These are phyloP conservation scores for Mesochorus sp. DNA, from an alignment of 2,888 invertebrate genomes.

Conservation along the genomic window DNA sequence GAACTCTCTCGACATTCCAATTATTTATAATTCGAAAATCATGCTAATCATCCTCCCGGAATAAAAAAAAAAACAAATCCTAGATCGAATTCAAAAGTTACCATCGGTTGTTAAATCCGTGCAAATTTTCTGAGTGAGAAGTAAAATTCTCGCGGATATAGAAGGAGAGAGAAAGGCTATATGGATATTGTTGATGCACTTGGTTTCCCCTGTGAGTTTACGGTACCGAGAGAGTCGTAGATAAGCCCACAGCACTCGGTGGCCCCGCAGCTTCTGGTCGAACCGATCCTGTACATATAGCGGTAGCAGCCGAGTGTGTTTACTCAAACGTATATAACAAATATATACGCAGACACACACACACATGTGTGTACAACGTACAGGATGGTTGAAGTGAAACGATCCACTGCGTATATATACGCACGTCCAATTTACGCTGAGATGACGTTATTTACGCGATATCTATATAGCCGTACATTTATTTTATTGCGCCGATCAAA, in stretches of 20 bases:
- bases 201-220: constrained; percentile 48
- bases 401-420: constrained; percentile 22
- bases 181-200: constrained; percentile 44
- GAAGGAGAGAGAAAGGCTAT: constrained; percentile 43
- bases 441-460: constrained; percentile 66
- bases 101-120: too few species aligned
- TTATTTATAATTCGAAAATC: too few species aligned
- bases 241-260: constrained; percentile 58
- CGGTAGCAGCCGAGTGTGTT: constrained; percentile 29
- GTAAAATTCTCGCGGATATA: too few species aligned
- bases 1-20: too few species aligned
- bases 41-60: too few species aligned
- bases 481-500: constrained; percentile 63
- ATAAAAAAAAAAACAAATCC: too few species aligned
- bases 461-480: constrained; percentile 58
- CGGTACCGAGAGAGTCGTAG: constrained; percentile 57
- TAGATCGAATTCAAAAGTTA: too few species aligned
- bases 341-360: not conserved
- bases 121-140: too few species aligned
- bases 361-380: not conserved
- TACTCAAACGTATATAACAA: not conserved
- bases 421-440: constrained; percentile 58
- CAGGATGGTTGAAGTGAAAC: not conserved
- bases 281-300: constrained; percentile 35
- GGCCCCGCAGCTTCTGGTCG: constrained; percentile 58